Conservation (phyloP, 2,797 vertebrate species). For the Danio tinwini region DNA sequence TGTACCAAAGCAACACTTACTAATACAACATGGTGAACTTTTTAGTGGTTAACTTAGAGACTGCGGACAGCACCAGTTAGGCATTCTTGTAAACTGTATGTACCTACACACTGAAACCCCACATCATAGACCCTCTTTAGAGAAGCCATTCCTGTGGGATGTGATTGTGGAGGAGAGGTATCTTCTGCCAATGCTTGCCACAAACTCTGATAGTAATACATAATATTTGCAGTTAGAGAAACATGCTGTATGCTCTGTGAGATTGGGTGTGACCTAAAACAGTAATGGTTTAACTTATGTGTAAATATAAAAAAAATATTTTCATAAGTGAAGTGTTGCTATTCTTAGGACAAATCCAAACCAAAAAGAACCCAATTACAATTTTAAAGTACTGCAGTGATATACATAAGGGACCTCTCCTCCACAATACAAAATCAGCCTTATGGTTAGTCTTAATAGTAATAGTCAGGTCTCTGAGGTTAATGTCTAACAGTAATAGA, state of each 20-base stretch:
- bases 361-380: constrained; percentile 39
- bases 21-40: constrained; percentile 68
- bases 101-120: constrained; percentile 74
- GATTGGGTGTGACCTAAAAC: background rate
- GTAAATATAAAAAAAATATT: too few relatives aligned
- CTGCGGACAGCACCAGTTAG: constrained; percentile 66
- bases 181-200: constrained; percentile 6
- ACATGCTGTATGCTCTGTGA: background rate
- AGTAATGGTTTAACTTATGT: background rate
- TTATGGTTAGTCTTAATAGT: constrained; percentile 53
- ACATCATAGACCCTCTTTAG: constrained; percentile 45
- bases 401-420: constrained; percentile 55
- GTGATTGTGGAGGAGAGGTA: constrained; percentile 57
- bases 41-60: constrained; percentile 70
- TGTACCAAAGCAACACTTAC: constrained; percentile 78
- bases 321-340: too few relatives aligned
- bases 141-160: constrained; percentile 46
- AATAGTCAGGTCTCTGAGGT: constrained; percentile 58
- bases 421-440: constrained; percentile 52
- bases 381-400: constrained; percentile 35
- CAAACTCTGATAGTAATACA: background rate
- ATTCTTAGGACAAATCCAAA: too few relatives aligned
- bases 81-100: constrained; percentile 63
- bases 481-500: constrained; percentile 64
- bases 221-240: background rate